Conservation (phyloP, 2,888 invertebrate species). For the Pterostichus madidus region DNA sequence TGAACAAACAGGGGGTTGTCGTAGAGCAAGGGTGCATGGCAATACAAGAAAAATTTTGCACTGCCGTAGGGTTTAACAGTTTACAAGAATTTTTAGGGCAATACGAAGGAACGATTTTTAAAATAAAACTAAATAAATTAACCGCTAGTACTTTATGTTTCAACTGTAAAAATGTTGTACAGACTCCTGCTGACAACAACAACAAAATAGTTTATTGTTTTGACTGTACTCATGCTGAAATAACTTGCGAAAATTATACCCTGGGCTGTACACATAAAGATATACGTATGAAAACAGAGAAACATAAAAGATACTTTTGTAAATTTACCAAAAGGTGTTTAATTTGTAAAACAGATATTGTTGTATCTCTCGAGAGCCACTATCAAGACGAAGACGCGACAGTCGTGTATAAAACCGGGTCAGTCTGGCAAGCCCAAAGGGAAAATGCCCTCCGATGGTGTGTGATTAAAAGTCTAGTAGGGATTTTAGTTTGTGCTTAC, state of each 20-base stretch:
- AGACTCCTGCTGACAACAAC: not conserved
- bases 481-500: constrained; percentile 37
- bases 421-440: constrained; percentile 17
- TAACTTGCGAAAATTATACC: not conserved
- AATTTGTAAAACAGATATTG: constrained; percentile 11
- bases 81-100: constrained; percentile 4
- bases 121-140: not conserved
- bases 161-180: not conserved
- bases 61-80: constrained; percentile 1
- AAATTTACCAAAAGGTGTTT: constrained; percentile 12
- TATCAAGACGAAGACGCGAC: not conserved
- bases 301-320: constrained; percentile 33
- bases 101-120: not conserved
- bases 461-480: constrained; percentile 18
- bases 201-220: constrained; percentile 17
- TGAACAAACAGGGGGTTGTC: not conserved
- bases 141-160: not conserved
- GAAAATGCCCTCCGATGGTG: constrained; percentile 27
- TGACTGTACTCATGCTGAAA: not conserved
- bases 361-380: not conserved
- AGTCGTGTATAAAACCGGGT: not conserved
- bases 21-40: constrained; percentile 4
- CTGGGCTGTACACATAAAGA: constrained; percentile 15
- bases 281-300: constrained; percentile 7
- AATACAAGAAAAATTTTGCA: constrained; percentile 4